phyloP scores from a whole-genome alignment of 2,888 invertebrate genomes.

The Micoletzkya japonica region DNA sequence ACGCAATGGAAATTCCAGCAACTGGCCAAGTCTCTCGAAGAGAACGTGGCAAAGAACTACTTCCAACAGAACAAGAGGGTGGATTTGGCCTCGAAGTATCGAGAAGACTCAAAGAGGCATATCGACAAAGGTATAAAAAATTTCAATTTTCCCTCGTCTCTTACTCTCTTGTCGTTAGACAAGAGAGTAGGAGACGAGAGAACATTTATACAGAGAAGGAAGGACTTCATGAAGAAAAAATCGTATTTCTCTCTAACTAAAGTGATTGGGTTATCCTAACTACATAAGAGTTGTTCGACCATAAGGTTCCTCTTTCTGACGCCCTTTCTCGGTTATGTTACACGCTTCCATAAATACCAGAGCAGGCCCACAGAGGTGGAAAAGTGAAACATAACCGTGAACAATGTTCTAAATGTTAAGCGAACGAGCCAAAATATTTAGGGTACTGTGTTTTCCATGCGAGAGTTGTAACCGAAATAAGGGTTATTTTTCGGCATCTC shows the following conservation, averaged over 20 bases:
- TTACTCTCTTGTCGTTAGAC: too few species aligned
- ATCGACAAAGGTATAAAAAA: slow-evolving; percentile 21
- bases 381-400: too few species aligned
- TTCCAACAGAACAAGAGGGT: slow-evolving; percentile 75
- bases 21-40: slow-evolving; percentile 69
- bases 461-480: too few species aligned
- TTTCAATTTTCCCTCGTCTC: not conserved
- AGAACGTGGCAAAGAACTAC: slow-evolving; percentile 76
- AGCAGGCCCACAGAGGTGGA: not conserved
- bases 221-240: not conserved
- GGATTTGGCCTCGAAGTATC: slow-evolving; percentile 71
- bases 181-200: too few species aligned
- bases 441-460: too few species aligned
- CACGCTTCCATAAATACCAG: too few species aligned
- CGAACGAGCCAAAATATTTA: too few species aligned
- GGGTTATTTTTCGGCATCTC: too few species aligned
- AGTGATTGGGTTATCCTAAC: slow-evolving; percentile 11
- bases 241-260: not conserved
- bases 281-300: not conserved
- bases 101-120: slow-evolving; percentile 65
- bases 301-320: too few species aligned
- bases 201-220: too few species aligned
- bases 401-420: too few species aligned
- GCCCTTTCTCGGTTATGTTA: too few species aligned
- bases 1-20: slow-evolving; percentile 36